Percentiles rank a stretch among this genome's conserved stretches.
Evolutionary conservation across 2,888 invertebrate species (phyloP).

Genomic region (Lasioglossum pauxillum): DNA sequence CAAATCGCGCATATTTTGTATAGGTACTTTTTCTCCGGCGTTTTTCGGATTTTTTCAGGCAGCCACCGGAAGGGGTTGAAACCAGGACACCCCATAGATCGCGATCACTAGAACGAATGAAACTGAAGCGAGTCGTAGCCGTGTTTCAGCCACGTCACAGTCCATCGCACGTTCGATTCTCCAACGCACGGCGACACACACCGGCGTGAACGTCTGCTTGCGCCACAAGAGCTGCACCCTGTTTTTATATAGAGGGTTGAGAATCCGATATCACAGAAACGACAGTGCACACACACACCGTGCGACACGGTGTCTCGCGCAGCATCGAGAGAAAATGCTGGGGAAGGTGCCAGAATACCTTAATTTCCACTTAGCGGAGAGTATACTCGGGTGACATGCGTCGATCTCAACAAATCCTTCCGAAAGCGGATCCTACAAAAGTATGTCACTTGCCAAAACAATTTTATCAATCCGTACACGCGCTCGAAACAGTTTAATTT

Average conservation of each 20-base stretch:
- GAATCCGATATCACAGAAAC: not conserved
- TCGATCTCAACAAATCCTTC: not conserved
- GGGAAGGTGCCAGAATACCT: not conserved
- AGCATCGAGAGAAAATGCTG: not conserved
- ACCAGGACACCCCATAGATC: not conserved
- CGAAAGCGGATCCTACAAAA: not conserved
- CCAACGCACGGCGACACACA: slow-evolving; percentile 31
- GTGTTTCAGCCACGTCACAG: slow-evolving; percentile 6
- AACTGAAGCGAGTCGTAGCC: slow-evolving; percentile 33
- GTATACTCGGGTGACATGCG: not conserved
- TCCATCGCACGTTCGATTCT: slow-evolving; percentile 4
- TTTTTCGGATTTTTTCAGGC: not conserved
- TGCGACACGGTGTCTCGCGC: slow-evolving; percentile 6
- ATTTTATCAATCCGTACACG: not conserved
- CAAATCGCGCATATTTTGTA: not conserved
- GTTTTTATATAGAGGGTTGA: slow-evolving; percentile 7
- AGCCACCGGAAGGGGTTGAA: not conserved
- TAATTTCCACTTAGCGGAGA: not conserved
- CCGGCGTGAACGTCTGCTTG: slow-evolving; percentile 47
- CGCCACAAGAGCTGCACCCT: slow-evolving; percentile 47
- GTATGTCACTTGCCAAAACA: not conserved
- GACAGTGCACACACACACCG: not conserved
- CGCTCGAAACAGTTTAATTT: not conserved
- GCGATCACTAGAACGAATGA: slow-evolving; percentile 37
- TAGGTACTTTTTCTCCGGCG: not conserved